Evolutionary conservation across 2,888 invertebrate species (phyloP).

Genomic region (Aleiodes alternator): DNA sequence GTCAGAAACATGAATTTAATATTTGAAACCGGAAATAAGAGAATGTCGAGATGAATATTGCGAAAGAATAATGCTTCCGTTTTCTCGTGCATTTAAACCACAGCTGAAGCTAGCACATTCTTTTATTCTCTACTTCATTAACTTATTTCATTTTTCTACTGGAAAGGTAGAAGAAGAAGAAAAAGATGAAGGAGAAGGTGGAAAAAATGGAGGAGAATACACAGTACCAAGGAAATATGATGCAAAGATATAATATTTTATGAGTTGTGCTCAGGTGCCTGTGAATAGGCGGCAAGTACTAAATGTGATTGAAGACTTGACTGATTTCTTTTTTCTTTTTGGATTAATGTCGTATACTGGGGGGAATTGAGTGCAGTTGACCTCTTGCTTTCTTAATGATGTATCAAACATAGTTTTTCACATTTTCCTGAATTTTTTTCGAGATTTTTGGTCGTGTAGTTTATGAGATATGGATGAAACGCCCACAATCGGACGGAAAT

Average conservation of each 20-base stretch:
- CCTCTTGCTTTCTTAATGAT: too few relatives aligned
- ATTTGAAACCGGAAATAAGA: slow-evolving; percentile 28
- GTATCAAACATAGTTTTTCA: too few relatives aligned
- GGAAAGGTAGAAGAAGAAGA: too few relatives aligned
- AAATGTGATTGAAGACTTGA: slow-evolving; percentile 1
- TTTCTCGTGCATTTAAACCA: not conserved
- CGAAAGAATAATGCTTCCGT: not conserved
- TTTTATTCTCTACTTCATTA: slow-evolving; percentile 14
- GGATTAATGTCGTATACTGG: not conserved
- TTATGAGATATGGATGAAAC: too few relatives aligned
- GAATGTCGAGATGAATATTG: slow-evolving; percentile 22
- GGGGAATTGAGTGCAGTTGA: too few relatives aligned
- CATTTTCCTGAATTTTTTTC: too few relatives aligned
- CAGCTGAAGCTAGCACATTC: slow-evolving; percentile 2
- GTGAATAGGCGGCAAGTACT: slow-evolving; percentile 12
- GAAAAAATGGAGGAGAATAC: too few relatives aligned
- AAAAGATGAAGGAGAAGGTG: too few relatives aligned
- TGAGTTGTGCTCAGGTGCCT: slow-evolving; percentile 17
- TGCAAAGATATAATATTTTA: slow-evolving; percentile 6
- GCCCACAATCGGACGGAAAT: too few relatives aligned
- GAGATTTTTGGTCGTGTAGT: too few relatives aligned
- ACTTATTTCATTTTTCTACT: slow-evolving; percentile 25
- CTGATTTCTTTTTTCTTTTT: too few relatives aligned
- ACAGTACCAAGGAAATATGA: too few relatives aligned
- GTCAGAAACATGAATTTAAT: slow-evolving; percentile 1